Conservation (phyloP, 2,113 vertebrate species). For the Polyodon spathula region DNA sequence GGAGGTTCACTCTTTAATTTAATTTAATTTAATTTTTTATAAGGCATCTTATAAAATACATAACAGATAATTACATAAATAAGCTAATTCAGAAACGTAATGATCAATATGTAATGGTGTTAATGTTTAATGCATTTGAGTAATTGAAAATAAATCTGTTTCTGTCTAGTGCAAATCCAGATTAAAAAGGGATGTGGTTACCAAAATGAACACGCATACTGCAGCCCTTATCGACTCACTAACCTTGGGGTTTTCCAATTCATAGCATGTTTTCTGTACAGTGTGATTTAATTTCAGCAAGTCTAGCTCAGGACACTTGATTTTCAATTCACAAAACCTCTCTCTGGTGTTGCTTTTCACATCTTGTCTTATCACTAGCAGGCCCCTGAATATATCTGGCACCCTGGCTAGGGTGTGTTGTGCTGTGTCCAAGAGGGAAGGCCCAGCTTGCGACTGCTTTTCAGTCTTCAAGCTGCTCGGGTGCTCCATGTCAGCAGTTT, state of each 20-base stretch:
- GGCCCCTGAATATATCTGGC: conserved; percentile 20
- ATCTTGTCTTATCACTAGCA: conserved; percentile 10
- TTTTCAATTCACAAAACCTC: conserved; percentile 7
- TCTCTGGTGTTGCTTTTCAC: conserved; percentile 12
- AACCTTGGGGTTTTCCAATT: conserved; percentile 25
- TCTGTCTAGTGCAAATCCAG: no score
- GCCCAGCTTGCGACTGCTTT: not conserved
- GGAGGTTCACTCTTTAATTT: no score
- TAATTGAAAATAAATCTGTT: no score
- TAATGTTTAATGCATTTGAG: no score
- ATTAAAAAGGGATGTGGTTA: no score
- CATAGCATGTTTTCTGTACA: conserved; percentile 20
- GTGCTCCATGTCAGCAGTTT: conserved; percentile 4
- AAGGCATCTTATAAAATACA: no score
- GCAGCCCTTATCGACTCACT: not conserved
- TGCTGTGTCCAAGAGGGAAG: not conserved
- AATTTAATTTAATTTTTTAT: no score
- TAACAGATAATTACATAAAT: no score
- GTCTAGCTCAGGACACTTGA: conserved; percentile 18
- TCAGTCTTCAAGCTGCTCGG: not conserved
- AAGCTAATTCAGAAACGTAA: no score
- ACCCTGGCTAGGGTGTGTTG: conserved; percentile 1
- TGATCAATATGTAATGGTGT: no score
- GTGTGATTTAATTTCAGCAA: conserved; percentile 25
- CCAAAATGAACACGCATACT: no score